phyloP scores from a whole-genome alignment of 2,888 invertebrate genomes.

The Plutella xylostella region DNA sequence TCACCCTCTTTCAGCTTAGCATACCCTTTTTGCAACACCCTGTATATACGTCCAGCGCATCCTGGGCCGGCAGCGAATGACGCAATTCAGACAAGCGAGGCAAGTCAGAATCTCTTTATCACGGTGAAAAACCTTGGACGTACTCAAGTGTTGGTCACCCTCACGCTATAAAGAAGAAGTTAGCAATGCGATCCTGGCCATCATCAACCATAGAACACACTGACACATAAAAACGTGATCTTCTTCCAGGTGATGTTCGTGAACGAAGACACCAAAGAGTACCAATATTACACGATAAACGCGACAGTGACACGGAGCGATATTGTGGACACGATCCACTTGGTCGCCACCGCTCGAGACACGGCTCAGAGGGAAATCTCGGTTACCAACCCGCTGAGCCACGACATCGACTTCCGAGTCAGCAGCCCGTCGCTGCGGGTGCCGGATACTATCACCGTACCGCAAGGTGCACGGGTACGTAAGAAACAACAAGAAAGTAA shows the following conservation, averaged over 20 bases:
- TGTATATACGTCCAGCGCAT: too few species aligned
- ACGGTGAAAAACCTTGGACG: too few species aligned
- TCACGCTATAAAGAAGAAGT: too few species aligned
- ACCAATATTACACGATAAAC: constrained; percentile 47
- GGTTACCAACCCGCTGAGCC: constrained; percentile 38
- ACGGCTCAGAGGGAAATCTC: constrained; percentile 36
- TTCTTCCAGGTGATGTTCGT: constrained; percentile 46
- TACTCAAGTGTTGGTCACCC: too few species aligned
- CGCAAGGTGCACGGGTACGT: neutral
- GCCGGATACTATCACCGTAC: constrained; percentile 26
- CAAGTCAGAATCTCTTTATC: too few species aligned
- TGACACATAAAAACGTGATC: too few species aligned
- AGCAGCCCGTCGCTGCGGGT: constrained; percentile 26
- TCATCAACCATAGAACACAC: too few species aligned
- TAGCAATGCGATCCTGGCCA: too few species aligned
- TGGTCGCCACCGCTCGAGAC: constrained; percentile 46
- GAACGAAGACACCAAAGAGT: constrained; percentile 41
- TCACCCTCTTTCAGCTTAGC: too few species aligned
- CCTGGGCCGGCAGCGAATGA: too few species aligned
- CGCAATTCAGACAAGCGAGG: too few species aligned
- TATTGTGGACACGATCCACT: constrained; percentile 41
- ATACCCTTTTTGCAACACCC: too few species aligned
- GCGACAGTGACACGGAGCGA: constrained; percentile 36
- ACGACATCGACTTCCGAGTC: constrained; percentile 32
- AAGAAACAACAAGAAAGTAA: neutral